These are phyloP conservation scores for Hippoglossus hippoglossus DNA, from an alignment of 2,797 vertebrate species.

Conservation along the genomic window DNA sequence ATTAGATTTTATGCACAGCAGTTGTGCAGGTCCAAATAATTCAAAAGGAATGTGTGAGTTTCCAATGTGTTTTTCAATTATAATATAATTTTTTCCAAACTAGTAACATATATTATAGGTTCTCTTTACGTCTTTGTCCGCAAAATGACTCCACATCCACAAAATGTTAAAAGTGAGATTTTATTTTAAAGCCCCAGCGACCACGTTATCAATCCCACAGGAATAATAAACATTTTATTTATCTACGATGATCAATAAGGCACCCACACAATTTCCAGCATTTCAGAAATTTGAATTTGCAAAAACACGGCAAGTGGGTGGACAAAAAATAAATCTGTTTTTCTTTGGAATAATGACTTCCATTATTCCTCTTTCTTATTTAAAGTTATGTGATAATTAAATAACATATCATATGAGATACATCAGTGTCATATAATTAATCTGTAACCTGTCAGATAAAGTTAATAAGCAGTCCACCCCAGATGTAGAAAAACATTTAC, in stretches of 20 bases:
- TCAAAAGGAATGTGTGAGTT: too few species aligned
- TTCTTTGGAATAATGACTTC: not conserved
- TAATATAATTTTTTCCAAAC: too few species aligned
- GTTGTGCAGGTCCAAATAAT: too few species aligned
- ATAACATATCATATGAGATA: not conserved
- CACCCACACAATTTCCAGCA: slow-evolving; percentile 6
- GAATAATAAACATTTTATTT: slow-evolving; percentile 34
- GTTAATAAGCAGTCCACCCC: not conserved
- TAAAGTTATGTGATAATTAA: not conserved
- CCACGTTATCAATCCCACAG: slow-evolving; percentile 1
- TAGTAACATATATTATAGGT: too few species aligned
- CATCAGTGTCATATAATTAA: not conserved
- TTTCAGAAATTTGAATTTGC: slow-evolving; percentile 18
- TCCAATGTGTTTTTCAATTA: too few species aligned
- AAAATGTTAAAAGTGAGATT: slow-evolving; percentile 8
- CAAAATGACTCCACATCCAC: not conserved
- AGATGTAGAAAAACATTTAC: slow-evolving; percentile 3
- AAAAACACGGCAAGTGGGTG: not conserved
- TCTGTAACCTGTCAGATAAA: not conserved
- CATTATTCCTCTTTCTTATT: not conserved
- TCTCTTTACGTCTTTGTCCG: not conserved
- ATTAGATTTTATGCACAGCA: too few species aligned
- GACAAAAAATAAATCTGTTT: not conserved
- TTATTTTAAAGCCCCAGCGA: slow-evolving; percentile 7
- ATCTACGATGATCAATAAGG: slow-evolving; percentile 32